Evolutionary conservation across 2,888 invertebrate genomes (phyloP).

Genomic region (Drosophila hawaiiensis): DNA sequence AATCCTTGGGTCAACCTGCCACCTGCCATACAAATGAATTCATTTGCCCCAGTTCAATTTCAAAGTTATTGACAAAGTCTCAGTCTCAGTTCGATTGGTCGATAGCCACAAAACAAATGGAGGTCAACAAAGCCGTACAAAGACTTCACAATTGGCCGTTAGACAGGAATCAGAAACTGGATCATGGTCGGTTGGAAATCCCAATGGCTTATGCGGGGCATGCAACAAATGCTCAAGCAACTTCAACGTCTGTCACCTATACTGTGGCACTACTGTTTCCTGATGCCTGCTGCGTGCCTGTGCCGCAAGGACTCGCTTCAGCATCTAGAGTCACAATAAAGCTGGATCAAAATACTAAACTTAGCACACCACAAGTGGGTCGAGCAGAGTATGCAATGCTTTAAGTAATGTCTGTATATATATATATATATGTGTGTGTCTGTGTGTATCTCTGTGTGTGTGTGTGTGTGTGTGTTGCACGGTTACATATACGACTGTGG

Average conservation of each 20-base stretch:
- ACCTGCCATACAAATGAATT: constrained; percentile 44
- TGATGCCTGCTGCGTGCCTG: constrained; percentile 22
- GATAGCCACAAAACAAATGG: constrained; percentile 23
- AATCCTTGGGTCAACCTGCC: constrained; percentile 23
- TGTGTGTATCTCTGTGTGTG: not conserved
- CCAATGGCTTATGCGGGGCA: constrained; percentile 11
- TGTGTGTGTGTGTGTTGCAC: not conserved
- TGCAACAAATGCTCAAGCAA: constrained; percentile 25
- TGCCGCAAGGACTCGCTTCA: constrained; percentile 24
- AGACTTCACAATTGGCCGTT: constrained; percentile 7
- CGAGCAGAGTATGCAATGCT: constrained; percentile 43
- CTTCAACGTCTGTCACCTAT: constrained; percentile 6
- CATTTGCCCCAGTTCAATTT: constrained; percentile 37
- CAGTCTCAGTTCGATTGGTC: constrained; percentile 10
- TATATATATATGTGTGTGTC: not conserved
- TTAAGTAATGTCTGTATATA: not conserved
- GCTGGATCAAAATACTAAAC: constrained; percentile 28
- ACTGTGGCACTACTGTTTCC: constrained; percentile 8
- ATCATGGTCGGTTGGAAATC: constrained; percentile 10
- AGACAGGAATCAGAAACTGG: not conserved
- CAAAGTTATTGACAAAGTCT: constrained; percentile 5
- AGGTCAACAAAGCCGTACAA: constrained; percentile 22
- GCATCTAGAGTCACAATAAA: constrained; percentile 2
- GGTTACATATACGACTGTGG: constrained; percentile 31
- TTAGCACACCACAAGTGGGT: constrained; percentile 49